Conservation (phyloP, 2,113 vertebrate genomes). For the Mustela nigripes region DNA sequence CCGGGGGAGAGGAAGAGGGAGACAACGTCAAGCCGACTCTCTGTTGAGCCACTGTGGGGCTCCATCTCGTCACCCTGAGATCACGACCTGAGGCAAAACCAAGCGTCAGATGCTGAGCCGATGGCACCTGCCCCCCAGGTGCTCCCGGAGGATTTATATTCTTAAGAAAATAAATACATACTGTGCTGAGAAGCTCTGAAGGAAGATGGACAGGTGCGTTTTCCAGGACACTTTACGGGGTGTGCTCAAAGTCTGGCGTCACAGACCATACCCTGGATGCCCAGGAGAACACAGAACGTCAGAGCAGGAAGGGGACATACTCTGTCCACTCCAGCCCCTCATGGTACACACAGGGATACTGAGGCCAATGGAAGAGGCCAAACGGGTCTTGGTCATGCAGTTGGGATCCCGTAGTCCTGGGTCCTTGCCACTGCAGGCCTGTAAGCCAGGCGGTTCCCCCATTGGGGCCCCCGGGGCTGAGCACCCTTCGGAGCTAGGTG, state of each 20-base stretch:
- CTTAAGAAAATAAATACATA: not conserved
- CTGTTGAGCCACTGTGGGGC: not conserved
- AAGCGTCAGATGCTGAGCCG: accelerated
- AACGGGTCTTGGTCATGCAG: not conserved
- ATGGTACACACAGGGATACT: not conserved
- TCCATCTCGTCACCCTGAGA: not conserved
- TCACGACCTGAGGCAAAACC: not conserved
- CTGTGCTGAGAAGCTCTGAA: no score
- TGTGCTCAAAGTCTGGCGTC: not conserved
- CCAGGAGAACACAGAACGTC: not conserved
- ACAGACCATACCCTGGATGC: no score
- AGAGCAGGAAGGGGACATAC: not conserved
- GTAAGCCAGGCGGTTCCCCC: not conserved
- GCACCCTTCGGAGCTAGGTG: not conserved
- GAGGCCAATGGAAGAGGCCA: not conserved
- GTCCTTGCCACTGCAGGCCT: not conserved
- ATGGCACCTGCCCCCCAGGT: not conserved
- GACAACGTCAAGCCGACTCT: not conserved
- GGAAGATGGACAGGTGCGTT: not conserved
- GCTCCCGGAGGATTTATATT: not conserved
- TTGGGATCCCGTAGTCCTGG: not conserved
- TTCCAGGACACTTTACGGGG: not conserved
- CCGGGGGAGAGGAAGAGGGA: not conserved
- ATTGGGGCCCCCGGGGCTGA: not conserved
- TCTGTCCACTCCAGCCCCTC: not conserved